These are phyloP conservation scores for Bombus terrestris DNA, from an alignment of 1,140 invertebrate genomes.

Conservation along the genomic window DNA sequence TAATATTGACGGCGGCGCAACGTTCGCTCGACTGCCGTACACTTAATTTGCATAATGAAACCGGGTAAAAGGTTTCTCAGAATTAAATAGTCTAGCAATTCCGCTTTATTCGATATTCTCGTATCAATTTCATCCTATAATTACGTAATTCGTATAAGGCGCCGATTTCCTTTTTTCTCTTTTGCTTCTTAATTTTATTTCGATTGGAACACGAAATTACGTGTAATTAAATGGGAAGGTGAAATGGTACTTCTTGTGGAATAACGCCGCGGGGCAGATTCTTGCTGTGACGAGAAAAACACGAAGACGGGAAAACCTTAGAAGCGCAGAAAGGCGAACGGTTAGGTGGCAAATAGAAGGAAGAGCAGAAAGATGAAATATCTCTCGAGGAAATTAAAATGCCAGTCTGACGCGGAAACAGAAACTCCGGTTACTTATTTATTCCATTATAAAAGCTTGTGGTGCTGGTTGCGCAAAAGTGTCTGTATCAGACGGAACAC, in stretches of 20 bases:
- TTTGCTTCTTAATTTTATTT: too few relatives aligned
- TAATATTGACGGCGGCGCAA: not conserved
- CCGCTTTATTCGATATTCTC: too few relatives aligned
- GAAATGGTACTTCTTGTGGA: not conserved
- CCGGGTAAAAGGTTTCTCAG: not conserved
- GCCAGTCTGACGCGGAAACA: slow-evolving; percentile 57
- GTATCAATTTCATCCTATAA: not conserved
- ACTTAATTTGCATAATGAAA: not conserved
- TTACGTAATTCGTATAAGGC: not conserved
- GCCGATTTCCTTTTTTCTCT: not conserved
- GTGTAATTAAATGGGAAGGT: not conserved
- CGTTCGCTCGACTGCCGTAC: not conserved
- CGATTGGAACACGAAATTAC: not conserved
- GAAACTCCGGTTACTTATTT: slow-evolving; percentile 67
- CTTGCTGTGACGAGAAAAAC: not conserved
- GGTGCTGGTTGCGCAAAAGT: slow-evolving; percentile 10
- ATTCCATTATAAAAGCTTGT: slow-evolving; percentile 69
- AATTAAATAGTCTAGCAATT: not conserved
- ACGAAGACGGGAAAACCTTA: not conserved
- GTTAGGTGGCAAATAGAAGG: not conserved
- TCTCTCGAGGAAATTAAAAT: slow-evolving; percentile 71
- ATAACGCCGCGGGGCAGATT: not conserved
- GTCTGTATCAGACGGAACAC: not conserved
- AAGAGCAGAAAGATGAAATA: slow-evolving; percentile 56
- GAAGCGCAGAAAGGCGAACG: not conserved